A percentile compares a stretch with the other conserved stretches of the same genome.
Conservation (phyloP, 2,888 invertebrate species). For the Epinotia ramella region DNA sequence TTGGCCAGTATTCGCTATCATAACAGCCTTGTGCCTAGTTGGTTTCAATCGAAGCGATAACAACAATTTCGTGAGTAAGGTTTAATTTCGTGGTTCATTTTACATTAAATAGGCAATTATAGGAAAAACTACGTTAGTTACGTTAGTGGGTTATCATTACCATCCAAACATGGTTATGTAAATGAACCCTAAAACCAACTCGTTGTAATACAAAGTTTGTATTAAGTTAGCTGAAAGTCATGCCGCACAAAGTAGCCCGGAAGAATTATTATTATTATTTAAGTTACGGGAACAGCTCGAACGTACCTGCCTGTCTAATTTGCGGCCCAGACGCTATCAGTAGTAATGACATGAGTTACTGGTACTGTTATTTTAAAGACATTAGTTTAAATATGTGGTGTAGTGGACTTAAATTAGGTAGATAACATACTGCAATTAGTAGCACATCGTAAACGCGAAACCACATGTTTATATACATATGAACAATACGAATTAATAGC, state of each 20-base stretch:
- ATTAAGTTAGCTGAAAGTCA: slow-evolving; percentile 30
- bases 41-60: slow-evolving; percentile 54
- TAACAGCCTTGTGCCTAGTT: slow-evolving; percentile 51
- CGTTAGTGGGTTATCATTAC: slow-evolving; percentile 30
- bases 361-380: too few relatives aligned
- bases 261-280: slow-evolving; percentile 25
- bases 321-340: too few relatives aligned
- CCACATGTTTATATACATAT: neutral
- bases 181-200: slow-evolving; percentile 36
- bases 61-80: slow-evolving; percentile 44
- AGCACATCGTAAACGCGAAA: neutral
- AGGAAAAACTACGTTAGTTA: slow-evolving; percentile 16
- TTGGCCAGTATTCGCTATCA: slow-evolving; percentile 47
- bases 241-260: slow-evolving; percentile 15
- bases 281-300: slow-evolving; percentile 28
- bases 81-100: slow-evolving; percentile 29
- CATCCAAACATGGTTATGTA: slow-evolving; percentile 27
- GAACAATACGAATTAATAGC: slow-evolving; percentile 15
- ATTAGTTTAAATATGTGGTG: too few relatives aligned
- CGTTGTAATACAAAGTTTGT: slow-evolving; percentile 24
- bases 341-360: too few relatives aligned
- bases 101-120: slow-evolving; percentile 24
- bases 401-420: too few relatives aligned
- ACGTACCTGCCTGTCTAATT: neutral
- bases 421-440: too few relatives aligned